Evolutionary conservation across 2,888 invertebrate species (phyloP).

Genomic region (Nymphalis c-album): DNA sequence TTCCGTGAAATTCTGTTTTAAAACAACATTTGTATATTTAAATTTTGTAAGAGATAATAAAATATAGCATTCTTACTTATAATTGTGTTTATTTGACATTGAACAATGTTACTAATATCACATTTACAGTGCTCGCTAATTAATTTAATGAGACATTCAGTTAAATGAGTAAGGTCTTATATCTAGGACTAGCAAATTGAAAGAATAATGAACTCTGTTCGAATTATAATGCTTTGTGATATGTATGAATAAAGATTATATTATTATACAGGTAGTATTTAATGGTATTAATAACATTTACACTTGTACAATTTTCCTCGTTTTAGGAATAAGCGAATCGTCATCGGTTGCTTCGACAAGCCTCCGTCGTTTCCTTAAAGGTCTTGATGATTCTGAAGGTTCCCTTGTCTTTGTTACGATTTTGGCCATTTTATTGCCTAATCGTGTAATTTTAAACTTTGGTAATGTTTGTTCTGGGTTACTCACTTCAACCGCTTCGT

Average conservation of each 20-base stretch:
- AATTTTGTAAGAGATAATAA: not conserved
- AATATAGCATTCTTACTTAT: not conserved
- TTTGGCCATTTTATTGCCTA: conserved; percentile 80
- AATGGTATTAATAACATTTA: conserved; percentile 48
- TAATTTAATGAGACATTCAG: conserved; percentile 42
- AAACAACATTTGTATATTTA: too few relatives aligned
- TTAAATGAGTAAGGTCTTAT: conserved; percentile 55
- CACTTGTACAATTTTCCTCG: conserved; percentile 77
- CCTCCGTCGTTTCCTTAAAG: conserved; percentile 83
- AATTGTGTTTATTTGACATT: conserved; percentile 52
- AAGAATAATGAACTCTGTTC: conserved; percentile 66
- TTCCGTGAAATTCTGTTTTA: too few relatives aligned
- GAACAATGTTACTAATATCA: conserved; percentile 73
- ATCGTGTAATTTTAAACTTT: conserved; percentile 83
- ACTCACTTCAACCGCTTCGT: conserved; percentile 49
- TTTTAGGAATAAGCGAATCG: conserved; percentile 73
- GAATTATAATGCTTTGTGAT: conserved; percentile 71
- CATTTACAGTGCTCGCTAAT: conserved; percentile 73
- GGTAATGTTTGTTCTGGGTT: conserved; percentile 81
- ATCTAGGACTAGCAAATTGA: conserved; percentile 75
- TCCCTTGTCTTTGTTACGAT: conserved; percentile 70
- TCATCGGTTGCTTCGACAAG: conserved; percentile 80
- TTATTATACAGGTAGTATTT: conserved; percentile 21
- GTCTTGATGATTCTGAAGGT: conserved; percentile 79
- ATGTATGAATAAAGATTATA: conserved; percentile 56